Conservation (phyloP, 2,888 invertebrate species). For the Mesorhabditis sp. region DNA sequence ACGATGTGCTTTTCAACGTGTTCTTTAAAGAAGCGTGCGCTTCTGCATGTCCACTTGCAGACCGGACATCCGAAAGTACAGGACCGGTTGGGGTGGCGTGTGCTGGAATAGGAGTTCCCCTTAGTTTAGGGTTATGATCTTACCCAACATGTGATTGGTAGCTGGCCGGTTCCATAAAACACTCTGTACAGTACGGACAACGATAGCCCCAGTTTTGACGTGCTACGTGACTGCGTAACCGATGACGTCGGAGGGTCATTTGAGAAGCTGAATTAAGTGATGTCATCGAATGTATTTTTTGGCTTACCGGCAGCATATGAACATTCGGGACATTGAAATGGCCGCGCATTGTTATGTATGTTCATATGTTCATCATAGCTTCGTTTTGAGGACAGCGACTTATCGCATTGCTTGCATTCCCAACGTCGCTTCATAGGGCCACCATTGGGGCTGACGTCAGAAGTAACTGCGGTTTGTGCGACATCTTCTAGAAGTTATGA, state of each 20-base stretch:
- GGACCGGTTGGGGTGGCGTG: constrained; percentile 43
- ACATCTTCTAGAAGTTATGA: background rate
- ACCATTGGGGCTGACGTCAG: background rate
- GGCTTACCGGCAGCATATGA: constrained; percentile 53
- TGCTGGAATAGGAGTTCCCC: constrained; percentile 25
- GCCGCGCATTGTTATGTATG: constrained; percentile 42
- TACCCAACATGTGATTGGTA: constrained; percentile 56
- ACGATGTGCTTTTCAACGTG: constrained; percentile 48
- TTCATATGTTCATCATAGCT: constrained; percentile 55
- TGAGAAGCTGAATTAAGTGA: constrained; percentile 47
- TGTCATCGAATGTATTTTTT: background rate
- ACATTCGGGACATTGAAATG: constrained; percentile 53
- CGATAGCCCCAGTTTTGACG: constrained; percentile 53
- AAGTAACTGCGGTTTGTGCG: background rate
- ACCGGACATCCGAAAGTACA: constrained; percentile 55
- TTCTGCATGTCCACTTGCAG: constrained; percentile 48
- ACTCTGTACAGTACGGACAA: constrained; percentile 53
- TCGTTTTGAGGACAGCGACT: constrained; percentile 53
- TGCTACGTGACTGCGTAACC: constrained; percentile 51
- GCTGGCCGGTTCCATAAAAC: constrained; percentile 56
- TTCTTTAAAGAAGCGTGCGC: constrained; percentile 49
- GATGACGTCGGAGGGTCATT: constrained; percentile 56
- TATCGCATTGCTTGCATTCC: constrained; percentile 29
- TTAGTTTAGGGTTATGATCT: constrained; percentile 14
- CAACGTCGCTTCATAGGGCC: background rate